Base-by-base conservation (phyloP, 2,888 invertebrate species). In the Drosophila crucigera region DNA sequence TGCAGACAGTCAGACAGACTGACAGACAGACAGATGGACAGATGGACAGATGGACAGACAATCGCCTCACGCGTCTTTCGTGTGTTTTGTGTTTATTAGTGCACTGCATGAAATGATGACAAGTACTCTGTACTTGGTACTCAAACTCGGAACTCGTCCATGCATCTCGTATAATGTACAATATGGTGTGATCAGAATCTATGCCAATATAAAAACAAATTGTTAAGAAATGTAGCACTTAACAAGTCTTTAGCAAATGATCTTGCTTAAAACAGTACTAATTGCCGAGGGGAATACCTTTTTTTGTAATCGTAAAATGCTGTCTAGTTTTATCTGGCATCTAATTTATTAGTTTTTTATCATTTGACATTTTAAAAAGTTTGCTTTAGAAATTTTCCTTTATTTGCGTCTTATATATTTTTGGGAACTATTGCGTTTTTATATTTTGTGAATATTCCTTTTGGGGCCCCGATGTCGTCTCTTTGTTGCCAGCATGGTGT, bases 81-180 rank as follows among this genome's bases (percentile, higher is more conserved):
- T 28, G 50, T 28, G 25, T 25, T 25, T 74, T 62, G 74, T 74
- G 78, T 74, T 78, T 77, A 62, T 75, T 74, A 75, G 70, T 69
- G 76, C 37, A 49, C 68, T 43, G 64, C 55, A 55, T 60, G 52
- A 56, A 58, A 22, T 60, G 50, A 50, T 62, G 76, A 41, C 63
- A 69, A 50, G 31, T 73, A 43, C 43, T 61, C 33, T 10, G n/a
- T 10, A 31, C 58, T 19, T 16, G 4, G n/a, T 22, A 31, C n/a
- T 25, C 22, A 7, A 22, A 30, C 16, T 22, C 3, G 22, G 9
- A 16, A 41, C 16, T 22, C 5, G 14, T 28, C 14, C 39, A 19
- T 2, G 14, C 7, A 3, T 39, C 6, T n/a, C 16, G 3, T n/a
- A 4, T 30, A 16, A 11, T 4, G n/a, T n/a, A 25, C 28, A 43